Conservation (phyloP, 2,113 vertebrate species). For the Cromileptes altivelis region DNA sequence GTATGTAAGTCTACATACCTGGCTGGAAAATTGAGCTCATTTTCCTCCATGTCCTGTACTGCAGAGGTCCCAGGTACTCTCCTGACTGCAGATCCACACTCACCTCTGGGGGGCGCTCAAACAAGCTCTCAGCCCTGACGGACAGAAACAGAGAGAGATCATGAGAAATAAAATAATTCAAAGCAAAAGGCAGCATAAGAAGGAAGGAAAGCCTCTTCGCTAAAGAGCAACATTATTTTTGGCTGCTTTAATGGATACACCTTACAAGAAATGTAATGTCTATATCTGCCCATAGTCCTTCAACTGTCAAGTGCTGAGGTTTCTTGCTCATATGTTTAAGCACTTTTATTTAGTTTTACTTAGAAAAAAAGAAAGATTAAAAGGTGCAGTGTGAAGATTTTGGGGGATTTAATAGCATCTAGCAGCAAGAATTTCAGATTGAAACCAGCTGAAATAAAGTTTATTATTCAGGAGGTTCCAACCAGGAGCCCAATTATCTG, state of each 20-base stretch:
- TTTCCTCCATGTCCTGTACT: conserved; percentile 82
- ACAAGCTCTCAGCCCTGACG: conserved; percentile 73
- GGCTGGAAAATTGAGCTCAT: conserved; percentile 77
- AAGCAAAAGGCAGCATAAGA: background rate
- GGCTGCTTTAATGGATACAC: background rate
- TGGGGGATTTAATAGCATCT: too few species aligned
- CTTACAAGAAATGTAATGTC: background rate
- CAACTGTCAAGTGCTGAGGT: background rate
- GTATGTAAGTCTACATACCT: conserved; percentile 56
- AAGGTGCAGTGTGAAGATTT: too few species aligned
- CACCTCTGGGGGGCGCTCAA: conserved; percentile 72
- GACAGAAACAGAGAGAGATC: background rate
- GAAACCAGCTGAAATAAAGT: too few species aligned
- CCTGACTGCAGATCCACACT: conserved; percentile 70
- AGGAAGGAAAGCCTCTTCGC: background rate
- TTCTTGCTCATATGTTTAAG: background rate
- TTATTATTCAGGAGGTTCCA: too few species aligned
- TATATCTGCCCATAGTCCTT: background rate
- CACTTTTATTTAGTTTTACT: background rate
- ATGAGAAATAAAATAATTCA: background rate
- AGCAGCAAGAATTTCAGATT: too few species aligned
- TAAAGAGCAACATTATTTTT: background rate
- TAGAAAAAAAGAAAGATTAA: background rate
- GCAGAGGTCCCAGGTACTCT: conserved; percentile 80
- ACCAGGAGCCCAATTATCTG: too few species aligned